Evolutionary conservation across 2,888 invertebrate genomes (phyloP).

Genomic region (Melieria crassipennis): DNA sequence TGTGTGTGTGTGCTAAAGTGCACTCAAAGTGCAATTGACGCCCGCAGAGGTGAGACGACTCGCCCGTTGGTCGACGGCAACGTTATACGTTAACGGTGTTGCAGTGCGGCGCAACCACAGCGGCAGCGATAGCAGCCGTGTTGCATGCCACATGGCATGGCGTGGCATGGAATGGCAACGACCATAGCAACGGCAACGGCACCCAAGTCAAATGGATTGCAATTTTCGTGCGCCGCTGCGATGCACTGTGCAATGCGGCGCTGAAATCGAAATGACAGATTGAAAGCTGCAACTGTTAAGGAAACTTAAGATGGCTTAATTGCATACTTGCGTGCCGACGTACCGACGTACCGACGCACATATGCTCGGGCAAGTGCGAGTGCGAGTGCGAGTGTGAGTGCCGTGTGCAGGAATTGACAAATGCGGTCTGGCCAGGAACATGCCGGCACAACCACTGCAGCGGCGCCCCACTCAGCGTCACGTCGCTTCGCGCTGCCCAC

Average conservation of each 20-base stretch:
- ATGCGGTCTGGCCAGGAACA: no score
- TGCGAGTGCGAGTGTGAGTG: neutral
- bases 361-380: neutral
- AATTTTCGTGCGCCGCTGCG: conserved; percentile 11
- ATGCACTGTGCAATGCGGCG: conserved; percentile 28
- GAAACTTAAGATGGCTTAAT: conserved; percentile 32
- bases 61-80: no score
- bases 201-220: conserved; percentile 22
- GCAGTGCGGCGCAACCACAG: no score
- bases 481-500: no score
- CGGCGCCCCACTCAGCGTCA: no score
- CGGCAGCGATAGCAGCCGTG: no score
- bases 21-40: neutral
- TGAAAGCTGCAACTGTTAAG: conserved; percentile 35
- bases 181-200: neutral
- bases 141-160: neutral
- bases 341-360: neutral
- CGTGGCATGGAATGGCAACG: neutral
- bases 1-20: conserved; percentile 10
- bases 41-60: neutral
- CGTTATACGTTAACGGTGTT: no score
- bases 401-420: no score
- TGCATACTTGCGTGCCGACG: conserved; percentile 30
- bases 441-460: no score
- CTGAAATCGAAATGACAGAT: conserved; percentile 38